These are phyloP conservation scores for Sardina pilchardus DNA, from an alignment of 2,113 vertebrate species.

Conservation along the genomic window DNA sequence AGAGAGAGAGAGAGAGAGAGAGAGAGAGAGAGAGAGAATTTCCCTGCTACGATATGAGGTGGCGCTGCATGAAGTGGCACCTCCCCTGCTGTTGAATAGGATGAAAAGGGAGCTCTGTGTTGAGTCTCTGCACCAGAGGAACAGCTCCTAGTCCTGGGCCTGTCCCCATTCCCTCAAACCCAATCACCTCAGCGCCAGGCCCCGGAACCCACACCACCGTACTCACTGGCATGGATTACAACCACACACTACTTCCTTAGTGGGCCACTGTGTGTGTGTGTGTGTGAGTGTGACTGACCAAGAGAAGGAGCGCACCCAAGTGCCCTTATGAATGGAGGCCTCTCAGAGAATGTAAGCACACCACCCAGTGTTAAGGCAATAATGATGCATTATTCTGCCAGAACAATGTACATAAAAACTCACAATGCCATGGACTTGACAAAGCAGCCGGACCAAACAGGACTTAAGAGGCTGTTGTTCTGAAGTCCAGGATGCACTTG, in stretches of 20 bases:
- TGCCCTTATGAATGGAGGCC: neutral
- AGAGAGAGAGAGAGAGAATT: neutral
- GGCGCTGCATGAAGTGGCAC: neutral
- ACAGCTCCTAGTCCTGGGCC: neutral
- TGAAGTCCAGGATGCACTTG: too few relatives aligned
- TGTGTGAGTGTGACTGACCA: neutral
- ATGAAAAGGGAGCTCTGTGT: slow-evolving; percentile 8
- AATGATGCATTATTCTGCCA: neutral
- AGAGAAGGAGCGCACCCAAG: neutral
- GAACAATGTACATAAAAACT: neutral
- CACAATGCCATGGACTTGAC: neutral
- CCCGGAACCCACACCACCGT: neutral
- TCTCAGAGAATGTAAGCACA: neutral
- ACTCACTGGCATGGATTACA: neutral
- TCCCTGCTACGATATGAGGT: neutral
- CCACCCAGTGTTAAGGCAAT: neutral
- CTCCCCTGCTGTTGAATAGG: neutral
- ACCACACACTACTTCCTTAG: neutral
- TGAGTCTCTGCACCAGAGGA: neutral
- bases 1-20: neutral
- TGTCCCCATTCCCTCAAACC: neutral
- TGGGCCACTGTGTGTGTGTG: neutral
- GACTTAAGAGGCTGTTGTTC: neutral
- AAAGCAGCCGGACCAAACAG: neutral
- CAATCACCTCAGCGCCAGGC: neutral